These are phyloP conservation scores for Syngnathus acus DNA, from an alignment of 2,797 vertebrate genomes.

Conservation along the genomic window DNA sequence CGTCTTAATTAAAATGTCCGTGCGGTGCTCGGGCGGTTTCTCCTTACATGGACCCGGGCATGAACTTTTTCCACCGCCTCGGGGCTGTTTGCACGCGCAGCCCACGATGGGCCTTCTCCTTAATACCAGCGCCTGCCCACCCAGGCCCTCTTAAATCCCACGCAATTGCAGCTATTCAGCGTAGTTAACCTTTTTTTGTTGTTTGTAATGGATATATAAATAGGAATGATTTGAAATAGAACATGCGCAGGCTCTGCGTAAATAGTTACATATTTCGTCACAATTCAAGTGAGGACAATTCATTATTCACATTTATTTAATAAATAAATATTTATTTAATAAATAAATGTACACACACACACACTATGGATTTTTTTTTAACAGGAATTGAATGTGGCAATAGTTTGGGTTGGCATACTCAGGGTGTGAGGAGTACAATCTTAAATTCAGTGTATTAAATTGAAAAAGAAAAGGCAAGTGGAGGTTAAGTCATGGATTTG, in stretches of 20 bases:
- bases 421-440: background rate
- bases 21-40: conserved; percentile 62
- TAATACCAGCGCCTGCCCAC: conserved; percentile 65
- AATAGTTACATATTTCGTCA: background rate
- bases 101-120: conserved; percentile 63
- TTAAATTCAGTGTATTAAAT: background rate
- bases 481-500: background rate
- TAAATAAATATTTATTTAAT: background rate
- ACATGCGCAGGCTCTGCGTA: background rate
- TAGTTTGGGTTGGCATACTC: background rate
- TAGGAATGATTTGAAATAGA: background rate
- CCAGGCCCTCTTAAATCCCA: conserved; percentile 32
- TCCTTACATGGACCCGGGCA: conserved; percentile 74
- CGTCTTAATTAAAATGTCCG: conserved; percentile 70
- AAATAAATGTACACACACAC: background rate
- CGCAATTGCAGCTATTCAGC: conserved; percentile 24
- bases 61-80: conserved; percentile 78
- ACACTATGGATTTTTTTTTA: background rate
- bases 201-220: background rate
- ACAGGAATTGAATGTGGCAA: background rate
- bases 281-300: background rate
- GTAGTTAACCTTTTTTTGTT: background rate
- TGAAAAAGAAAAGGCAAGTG: background rate
- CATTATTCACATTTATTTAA: background rate
- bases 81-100: conserved; percentile 71